phyloP scores from a whole-genome alignment of 1,140 invertebrate genomes.

The Melitaea cinxia region DNA sequence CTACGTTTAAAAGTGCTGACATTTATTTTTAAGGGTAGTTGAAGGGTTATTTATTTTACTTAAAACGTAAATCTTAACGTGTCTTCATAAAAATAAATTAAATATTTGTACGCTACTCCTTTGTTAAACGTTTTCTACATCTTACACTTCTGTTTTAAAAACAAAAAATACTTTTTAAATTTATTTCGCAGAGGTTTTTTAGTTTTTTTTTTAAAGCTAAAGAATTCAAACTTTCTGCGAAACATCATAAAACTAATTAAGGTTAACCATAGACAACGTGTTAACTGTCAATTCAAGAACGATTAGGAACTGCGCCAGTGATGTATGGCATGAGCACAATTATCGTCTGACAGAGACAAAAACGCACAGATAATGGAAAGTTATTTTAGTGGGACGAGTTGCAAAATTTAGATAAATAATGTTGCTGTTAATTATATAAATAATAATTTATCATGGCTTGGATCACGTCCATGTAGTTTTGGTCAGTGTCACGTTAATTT shows the following conservation, averaged over 20 bases:
- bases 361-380: conserved; percentile 25
- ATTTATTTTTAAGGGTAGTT: conserved; percentile 6
- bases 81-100: conserved; percentile 1
- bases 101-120: no score
- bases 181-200: no score
- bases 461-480: conserved; percentile 43
- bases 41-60: conserved; percentile 6
- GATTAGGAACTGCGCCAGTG: background rate
- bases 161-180: no score
- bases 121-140: no score
- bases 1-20: background rate
- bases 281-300: no score
- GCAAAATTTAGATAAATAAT: conserved; percentile 40
- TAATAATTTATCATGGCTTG: conserved; percentile 45
- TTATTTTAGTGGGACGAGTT: conserved; percentile 29
- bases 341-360: conserved; percentile 11
- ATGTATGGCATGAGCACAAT: background rate
- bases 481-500: conserved; percentile 41
- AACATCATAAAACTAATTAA: no score
- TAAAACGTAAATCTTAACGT: background rate
- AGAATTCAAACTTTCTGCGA: no score
- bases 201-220: no score
- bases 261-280: no score
- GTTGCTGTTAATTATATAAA: conserved; percentile 37
- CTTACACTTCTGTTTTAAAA: no score